Base-by-base conservation (phyloP, 2,113 vertebrate genomes). In the Cheirogaleus medius region DNA sequence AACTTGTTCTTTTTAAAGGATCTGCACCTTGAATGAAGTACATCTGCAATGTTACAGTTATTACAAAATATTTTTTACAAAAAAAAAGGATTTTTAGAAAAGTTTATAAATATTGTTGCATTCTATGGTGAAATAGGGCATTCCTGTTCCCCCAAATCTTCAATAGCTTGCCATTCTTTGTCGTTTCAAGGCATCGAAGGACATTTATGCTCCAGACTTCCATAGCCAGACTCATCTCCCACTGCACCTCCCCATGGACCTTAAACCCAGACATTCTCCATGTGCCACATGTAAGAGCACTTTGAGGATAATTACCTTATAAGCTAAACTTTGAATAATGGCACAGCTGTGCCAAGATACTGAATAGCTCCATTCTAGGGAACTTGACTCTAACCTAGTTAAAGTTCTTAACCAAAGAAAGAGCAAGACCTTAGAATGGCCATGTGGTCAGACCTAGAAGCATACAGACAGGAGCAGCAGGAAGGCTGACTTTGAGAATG, bases 381-480 rank as follows among this genome's bases (percentile, higher is more conserved):
- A 15, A 32, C n/a, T 84, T 64, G 21, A 49, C 37, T 86, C 23
- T 78, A 84, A 64, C 13, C 34, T 86, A 12, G n/a, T 42, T 85
- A 12, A 44, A 47, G 44, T 58, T 96, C 69, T 14, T 44, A 88
- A 58, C 8, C 21, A 8, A 87, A 66, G 73, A 96, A 82, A 92
- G 42, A 66, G 20, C 6, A 29, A 21, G 56, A 32, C 12, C 37
- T 71, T 37, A 14, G 34, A 49, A 80, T 74, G 34, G 17, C 20
- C 32, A 32, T 87, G 37, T 39, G 17, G 34, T 60, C n/a, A 71
- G 37, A 23, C 13, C n/a, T 81, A 34, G 49, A 74, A 56, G 14
- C 66, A n/a, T 0, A n/a, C 17, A 49, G 12, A 87, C 23, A 52
- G 29, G 0, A 13, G 34, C 27, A 20, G 23, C 0, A 25, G n/a